A percentile compares a stretch with the other conserved stretches of the same genome.
Conservation (phyloP, 1,140 invertebrate genomes). For the Frieseomelitta varia region DNA sequence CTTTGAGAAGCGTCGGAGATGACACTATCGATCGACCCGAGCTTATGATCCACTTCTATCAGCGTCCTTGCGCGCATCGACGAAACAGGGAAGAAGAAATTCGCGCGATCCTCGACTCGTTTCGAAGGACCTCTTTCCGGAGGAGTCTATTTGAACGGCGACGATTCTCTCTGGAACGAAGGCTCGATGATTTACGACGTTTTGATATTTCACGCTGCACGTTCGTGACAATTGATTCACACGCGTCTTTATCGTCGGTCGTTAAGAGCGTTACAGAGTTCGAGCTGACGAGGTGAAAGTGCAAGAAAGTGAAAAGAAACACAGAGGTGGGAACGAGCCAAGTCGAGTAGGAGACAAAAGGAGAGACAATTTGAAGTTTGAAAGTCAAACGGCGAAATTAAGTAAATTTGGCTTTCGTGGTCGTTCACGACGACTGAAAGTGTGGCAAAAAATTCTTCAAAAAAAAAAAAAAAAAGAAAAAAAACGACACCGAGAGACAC, state of each 20-base stretch:
- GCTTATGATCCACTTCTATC: slow-evolving; percentile 23
- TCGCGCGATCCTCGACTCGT: neutral
- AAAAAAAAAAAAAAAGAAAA: too few species aligned
- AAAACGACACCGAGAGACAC: too few species aligned
- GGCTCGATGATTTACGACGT: too few species aligned
- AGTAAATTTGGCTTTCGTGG: neutral
- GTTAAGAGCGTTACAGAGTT: neutral
- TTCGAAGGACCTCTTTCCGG: neutral
- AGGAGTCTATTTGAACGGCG: too few species aligned
- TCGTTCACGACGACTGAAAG: too few species aligned
- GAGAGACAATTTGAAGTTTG: too few species aligned
- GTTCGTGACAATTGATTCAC: neutral
- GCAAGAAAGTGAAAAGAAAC: neutral
- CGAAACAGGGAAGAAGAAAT: neutral
- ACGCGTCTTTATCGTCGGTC: neutral
- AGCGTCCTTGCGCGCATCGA: slow-evolving; percentile 19
- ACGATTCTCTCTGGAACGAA: too few species aligned
- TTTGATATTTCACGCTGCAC: too few species aligned
- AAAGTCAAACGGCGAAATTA: neutral
- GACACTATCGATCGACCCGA: slow-evolving; percentile 33
- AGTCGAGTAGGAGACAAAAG: neutral
- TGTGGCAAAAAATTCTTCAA: too few species aligned
- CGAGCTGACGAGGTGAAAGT: neutral
- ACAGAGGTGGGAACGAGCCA: neutral
- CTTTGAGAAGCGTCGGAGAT: slow-evolving; percentile 29